phyloP scores from a whole-genome alignment of 2,888 invertebrate species.

The Gortyna flavago region DNA sequence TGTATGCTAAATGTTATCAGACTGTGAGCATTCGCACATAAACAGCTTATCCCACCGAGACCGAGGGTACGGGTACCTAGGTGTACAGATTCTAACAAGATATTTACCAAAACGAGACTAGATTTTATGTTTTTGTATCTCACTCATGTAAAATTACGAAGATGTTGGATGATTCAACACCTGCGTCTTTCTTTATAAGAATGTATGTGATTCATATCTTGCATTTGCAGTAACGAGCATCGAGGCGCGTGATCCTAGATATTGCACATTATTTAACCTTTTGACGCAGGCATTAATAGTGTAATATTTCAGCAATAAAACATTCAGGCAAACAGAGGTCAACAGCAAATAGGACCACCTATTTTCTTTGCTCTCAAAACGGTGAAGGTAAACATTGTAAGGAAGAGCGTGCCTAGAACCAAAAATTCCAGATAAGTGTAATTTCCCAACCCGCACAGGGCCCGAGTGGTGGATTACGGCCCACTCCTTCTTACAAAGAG shows the following conservation, averaged over 20 bases:
- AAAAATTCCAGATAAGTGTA: no score
- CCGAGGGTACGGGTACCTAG: neutral
- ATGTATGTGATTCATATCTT: neutral
- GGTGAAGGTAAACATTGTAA: neutral
- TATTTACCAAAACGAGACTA: constrained; percentile 3
- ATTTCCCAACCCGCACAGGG: no score
- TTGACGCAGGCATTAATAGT: neutral
- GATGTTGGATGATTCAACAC: constrained; percentile 9
- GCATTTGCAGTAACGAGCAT: constrained; percentile 6
- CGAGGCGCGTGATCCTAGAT: neutral
- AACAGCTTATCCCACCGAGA: constrained; percentile 25
- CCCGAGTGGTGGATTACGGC: no score
- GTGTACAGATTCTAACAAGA: constrained; percentile 15
- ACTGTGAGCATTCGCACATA: constrained; percentile 24
- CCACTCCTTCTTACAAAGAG: no score
- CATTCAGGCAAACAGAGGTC: neutral
- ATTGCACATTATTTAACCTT: neutral
- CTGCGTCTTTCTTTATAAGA: neutral
- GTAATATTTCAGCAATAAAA: neutral
- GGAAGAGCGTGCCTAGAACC: no score
- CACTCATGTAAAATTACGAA: neutral
- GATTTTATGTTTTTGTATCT: constrained; percentile 9
- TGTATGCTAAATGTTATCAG: constrained; percentile 33
- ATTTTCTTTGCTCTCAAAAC: neutral
- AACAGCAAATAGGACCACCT: no score